Percentiles rank a stretch among this genome's conserved stretches.
phyloP scores from a whole-genome alignment of 2,113 vertebrate species.

The Orycteropus afer region DNA sequence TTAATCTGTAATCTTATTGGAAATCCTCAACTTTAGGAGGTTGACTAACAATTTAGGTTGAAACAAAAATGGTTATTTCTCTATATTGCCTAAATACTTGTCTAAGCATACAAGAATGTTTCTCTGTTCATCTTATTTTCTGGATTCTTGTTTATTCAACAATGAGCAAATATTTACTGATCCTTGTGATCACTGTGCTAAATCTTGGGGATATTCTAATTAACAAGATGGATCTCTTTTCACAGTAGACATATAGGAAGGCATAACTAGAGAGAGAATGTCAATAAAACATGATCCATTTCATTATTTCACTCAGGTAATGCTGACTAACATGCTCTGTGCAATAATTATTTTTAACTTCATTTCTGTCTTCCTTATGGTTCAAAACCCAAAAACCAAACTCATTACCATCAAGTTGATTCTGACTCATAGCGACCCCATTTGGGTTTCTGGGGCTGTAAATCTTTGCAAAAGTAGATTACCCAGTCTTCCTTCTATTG shows the following conservation, averaged over 20 bases:
- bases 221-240: not conserved
- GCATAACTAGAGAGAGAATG: not conserved
- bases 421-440: too few relatives aligned
- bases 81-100: not conserved
- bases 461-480: too few relatives aligned
- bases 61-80: too few relatives aligned
- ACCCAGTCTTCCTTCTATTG: too few relatives aligned
- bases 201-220: not conserved
- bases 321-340: not conserved
- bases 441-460: too few relatives aligned
- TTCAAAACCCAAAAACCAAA: too few relatives aligned
- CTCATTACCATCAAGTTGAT: too few relatives aligned
- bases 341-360: not conserved
- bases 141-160: not conserved
- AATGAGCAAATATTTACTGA: not conserved
- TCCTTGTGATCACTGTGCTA: not conserved
- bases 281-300: not conserved
- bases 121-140: not conserved
- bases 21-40: too few relatives aligned
- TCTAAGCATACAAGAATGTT: not conserved
- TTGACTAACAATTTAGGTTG: too few relatives aligned
- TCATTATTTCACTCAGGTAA: not conserved
- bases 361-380: not conserved
- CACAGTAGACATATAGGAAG: not conserved
- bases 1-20: too few relatives aligned